Conservation (phyloP, 2,113 vertebrate species). For the Pedionomus torquatus region DNA sequence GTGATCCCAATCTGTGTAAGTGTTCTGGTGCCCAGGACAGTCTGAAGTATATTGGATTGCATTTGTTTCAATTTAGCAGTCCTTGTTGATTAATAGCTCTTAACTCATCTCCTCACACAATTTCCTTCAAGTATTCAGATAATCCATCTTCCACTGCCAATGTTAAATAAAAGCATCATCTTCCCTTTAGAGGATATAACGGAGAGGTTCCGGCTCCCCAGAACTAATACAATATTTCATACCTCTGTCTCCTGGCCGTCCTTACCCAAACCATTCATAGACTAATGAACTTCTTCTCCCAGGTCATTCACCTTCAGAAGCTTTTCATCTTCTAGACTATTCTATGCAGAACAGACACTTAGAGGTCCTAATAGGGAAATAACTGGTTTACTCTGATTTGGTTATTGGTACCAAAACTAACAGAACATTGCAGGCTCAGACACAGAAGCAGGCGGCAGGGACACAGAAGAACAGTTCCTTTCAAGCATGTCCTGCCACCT, state of each 20-base stretch:
- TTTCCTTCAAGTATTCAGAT: constrained; percentile 51
- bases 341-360: not conserved
- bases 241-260: not conserved
- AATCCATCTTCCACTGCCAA: constrained; percentile 50
- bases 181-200: not conserved
- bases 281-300: not conserved
- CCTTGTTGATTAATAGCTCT: constrained; percentile 59
- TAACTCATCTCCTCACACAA: constrained; percentile 64
- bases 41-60: constrained; percentile 62
- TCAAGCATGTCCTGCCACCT: not conserved
- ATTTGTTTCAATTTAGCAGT: constrained; percentile 55
- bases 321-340: not conserved
- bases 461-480: not conserved
- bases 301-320: not conserved
- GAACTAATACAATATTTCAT: not conserved
- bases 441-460: not conserved
- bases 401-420: not conserved
- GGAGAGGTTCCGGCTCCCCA: not conserved
- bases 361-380: not conserved
- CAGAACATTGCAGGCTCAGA: not conserved
- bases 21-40: constrained; percentile 47
- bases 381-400: not conserved
- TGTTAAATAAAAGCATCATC: constrained; percentile 48
- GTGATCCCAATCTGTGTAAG: constrained; percentile 63
- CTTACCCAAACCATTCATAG: not conserved